Base-by-base conservation (phyloP, 1,140 invertebrate species). In the Bombus turneri region DNA sequence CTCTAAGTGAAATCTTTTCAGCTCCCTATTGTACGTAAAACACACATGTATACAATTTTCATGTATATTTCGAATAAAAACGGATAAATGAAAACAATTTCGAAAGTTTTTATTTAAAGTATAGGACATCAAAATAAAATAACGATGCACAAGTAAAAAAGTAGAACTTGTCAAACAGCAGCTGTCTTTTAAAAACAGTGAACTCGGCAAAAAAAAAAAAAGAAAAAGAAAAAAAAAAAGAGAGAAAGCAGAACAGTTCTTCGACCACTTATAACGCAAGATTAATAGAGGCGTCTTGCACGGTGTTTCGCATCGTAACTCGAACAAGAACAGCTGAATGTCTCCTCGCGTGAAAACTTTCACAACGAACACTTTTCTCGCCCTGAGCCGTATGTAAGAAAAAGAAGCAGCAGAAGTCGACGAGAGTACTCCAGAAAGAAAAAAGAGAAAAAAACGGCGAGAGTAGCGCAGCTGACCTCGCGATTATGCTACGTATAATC, bases 251-350 rank as follows among this genome's bases (percentile, higher is more conserved):
- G 18, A 73, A 31, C n/a, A 25, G 34, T 53, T 31, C 28, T 41
- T 47, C n/a, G 13, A 12, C 22, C 31, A 8, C 22, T 66, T 39
- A 15, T 47, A 73, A 47, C 71, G 39, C 43, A 57, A 75, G 73
- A 75, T 75, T 75, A 75, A 75, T 75, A 75, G 73, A 57, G 43
- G 31, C 43, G 53, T 74, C n/a, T 47, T 41, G 69, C 69, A 13
- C 28, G 41, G 22, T 47, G n/a, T 53, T 75, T 57, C 31, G 43
- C 43, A 31, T 13, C 43, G 31, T 75, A 31, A 28, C 31, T 34
- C 31, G 43, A 53, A 57, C 43, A 37, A 34, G 73, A 75, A 75
- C 31, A 12, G n/a, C 8, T 31, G 73, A 75, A 34, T 57, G 31
- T 34, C 74, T 72, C 79, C 15, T 34, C 9, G 43, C 13, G 47